Base-by-base conservation (phyloP, 2,888 invertebrate species). In the Trissolcus japonicus region DNA sequence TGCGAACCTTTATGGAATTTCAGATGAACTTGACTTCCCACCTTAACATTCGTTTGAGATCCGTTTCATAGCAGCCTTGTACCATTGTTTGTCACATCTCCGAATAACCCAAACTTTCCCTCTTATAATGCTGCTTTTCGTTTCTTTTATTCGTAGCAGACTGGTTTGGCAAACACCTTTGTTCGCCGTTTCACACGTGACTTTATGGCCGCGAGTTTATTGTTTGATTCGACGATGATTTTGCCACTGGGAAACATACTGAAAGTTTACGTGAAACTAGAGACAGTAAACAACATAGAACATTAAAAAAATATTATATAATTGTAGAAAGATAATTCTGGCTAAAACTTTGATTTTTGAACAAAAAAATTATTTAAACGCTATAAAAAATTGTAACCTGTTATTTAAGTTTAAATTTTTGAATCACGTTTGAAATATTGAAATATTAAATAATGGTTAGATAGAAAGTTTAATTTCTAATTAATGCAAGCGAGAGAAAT, bases 71-170 rank as follows among this genome's bases (percentile, higher is more conserved):
- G 59, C 7, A 59, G 16, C 29, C 43, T 48, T 25, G 41, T 19
- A 50, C 63, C 55, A 71, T 69, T 71, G 76, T 76, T 75, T 62
- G 66, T 71, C 69, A 48, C 66, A 41, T n/a, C 53, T 40, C 41
- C 62, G 48, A 76, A 71, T 71, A 57, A 62, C 19, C 71, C 11
- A 19, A 63, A 71, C 76, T 76, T 76, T 76, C 76, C 66, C 71
- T 76, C 71, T 76, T 76, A 76, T 71, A 62, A 71, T 43, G 16
- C 68, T 55, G 63, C 75, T 69, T 65, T 75, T 75, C 69, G 68
- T 69, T 75, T 75, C 69, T 75, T 74, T 69, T 65, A 75, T 65
- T 75, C 59, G 43, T 43, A 16, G n/a, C 17, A 61, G 51, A 56
- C 63, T 56, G 56, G 53, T 59, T 63, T 40, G 40, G 59, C 65